Base-by-base conservation (phyloP, 1,140 invertebrate species). In the Drosophila malerkotliana region DNA sequence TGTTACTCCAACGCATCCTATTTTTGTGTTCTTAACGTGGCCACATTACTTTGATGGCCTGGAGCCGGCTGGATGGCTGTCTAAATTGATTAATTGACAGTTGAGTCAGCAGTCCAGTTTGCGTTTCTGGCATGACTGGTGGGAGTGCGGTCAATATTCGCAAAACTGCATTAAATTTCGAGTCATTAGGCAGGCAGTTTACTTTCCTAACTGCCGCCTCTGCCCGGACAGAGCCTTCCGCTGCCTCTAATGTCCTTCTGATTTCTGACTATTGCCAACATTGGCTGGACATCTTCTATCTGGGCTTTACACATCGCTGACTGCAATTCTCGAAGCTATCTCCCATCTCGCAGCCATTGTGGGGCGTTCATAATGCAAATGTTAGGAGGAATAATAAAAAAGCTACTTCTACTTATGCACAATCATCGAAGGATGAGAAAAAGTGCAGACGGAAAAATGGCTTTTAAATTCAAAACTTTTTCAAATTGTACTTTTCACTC, bases 61-160 rank as follows among this genome's bases (percentile, higher is more conserved):
- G 72, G 44, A 47, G 61, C n/a, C 81, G 49, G 55, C 34, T 62
- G 41, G 26, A 21, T 32, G 34, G 51, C 53, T 59, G 47, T 53
- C 41, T 37, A 54, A 78, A 85, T 87, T 85, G 82, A 85, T 85
- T 85, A 85, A 85, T 85, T 88, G 82, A 72, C 83, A 79, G 78
- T 82, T 82, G 74, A 85, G 62, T 85, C 78, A 87, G 78, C 82
- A 44, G 2, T 15, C 14, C n/a, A 18, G 39, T 14, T 14, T 41
- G 8, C n/a, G 6, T 14, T 77, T 59, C 72, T 68, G 58, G 51
- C 37, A 66, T 66, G 69, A 61, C 54, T 73, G 10, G 62, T 54
- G 66, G 32, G 47, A 66, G 61, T 15, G 37, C 7, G n/a, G 41
- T 72, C 28, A 49, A 58, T 67, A 78, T 82, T 72, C 64, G 66